Base-by-base conservation (phyloP, 2,888 invertebrate species). In the Axea sp. region DNA sequence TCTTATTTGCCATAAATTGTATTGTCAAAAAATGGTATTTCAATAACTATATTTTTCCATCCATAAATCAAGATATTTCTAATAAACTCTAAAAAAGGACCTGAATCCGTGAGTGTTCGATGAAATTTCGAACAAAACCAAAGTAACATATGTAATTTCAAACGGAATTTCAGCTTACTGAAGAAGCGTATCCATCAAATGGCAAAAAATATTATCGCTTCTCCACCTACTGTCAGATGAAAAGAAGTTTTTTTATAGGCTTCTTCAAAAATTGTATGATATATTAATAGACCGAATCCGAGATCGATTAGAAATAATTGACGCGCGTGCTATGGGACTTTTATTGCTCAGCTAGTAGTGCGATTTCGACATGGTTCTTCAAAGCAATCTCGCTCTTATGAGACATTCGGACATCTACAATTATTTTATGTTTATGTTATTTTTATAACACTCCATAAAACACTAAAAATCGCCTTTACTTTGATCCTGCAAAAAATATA, bases 241-340 rank as follows among this genome's bases (percentile, higher is more conserved):
- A 68, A 64, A 64, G 57, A 74, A 69, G 51, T 57, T 74, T 64
- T n/a, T 69, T 69, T 57, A 74, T 64, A 69, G 68, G 68, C 59
- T 68, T 67, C 62, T 51, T 19, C 57, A 55, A 55, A 59, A 69
- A 67, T 60, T 60, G 65, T 69, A 71, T 71, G 75, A 75, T 71
- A 60, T 67, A 75, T 75, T 71, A 75, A 71, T 71, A 71, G 69
- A 67, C 71, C 71, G 65, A 75, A 75, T 75, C 71, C 60, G 43
- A 41, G 75, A 60, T 71, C 71, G 71, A 75, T 75, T 71, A 65
- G 71, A 71, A 75, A 75, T 71, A 71, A 75, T 75, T 65, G 75
- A 65, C 71, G 75, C 75, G 75, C 71, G 75, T 75, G 75, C 75
- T 65, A 55, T 55, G 55, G 49, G 37, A 22, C 37, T 71, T 74